Percentiles rank a stretch among this genome's conserved stretches.
Conservation (phyloP, 1,140 invertebrate genomes). For the Drosophila ohnishii region DNA sequence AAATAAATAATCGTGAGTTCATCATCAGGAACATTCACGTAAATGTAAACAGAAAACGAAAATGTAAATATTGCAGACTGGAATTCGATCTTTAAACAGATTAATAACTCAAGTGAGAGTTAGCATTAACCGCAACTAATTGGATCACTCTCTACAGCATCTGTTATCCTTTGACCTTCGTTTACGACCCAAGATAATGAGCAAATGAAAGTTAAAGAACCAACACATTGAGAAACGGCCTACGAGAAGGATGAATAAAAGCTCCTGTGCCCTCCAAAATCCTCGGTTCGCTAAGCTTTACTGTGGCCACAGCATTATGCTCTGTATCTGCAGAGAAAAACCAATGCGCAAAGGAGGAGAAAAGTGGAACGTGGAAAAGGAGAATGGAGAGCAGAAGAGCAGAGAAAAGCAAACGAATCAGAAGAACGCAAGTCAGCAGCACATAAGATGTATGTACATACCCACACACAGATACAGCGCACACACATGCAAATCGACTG, state of each 20-base stretch:
- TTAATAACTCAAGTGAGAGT: too few relatives aligned
- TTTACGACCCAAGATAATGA: not conserved
- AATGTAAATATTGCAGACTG: too few relatives aligned
- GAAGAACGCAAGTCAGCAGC: conserved; percentile 75
- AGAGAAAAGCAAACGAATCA: conserved; percentile 74
- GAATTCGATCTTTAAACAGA: too few relatives aligned
- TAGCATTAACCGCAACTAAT: too few relatives aligned
- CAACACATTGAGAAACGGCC: too few relatives aligned
- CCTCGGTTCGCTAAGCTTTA: conserved; percentile 6
- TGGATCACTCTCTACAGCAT: not conserved
- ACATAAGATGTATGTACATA: conserved; percentile 55
- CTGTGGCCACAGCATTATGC: conserved; percentile 60
- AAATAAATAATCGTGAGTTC: too few relatives aligned
- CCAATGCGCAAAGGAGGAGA: conserved; percentile 63
- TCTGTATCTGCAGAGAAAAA: conserved; percentile 66
- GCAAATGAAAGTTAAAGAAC: not conserved
- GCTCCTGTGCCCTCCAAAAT: not conserved
- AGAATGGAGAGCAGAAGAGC: conserved; percentile 15
- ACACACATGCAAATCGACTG: conserved; percentile 47
- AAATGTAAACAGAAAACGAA: too few relatives aligned
- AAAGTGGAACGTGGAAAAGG: conserved; percentile 16
- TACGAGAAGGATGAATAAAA: not conserved
- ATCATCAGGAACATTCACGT: too few relatives aligned
- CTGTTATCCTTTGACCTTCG: not conserved
- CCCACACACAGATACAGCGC: conserved; percentile 23